Percentiles rank a stretch among this genome's conserved stretches.
phyloP scores from a whole-genome alignment of 1,140 invertebrate species.

The Drosophila miranda region DNA sequence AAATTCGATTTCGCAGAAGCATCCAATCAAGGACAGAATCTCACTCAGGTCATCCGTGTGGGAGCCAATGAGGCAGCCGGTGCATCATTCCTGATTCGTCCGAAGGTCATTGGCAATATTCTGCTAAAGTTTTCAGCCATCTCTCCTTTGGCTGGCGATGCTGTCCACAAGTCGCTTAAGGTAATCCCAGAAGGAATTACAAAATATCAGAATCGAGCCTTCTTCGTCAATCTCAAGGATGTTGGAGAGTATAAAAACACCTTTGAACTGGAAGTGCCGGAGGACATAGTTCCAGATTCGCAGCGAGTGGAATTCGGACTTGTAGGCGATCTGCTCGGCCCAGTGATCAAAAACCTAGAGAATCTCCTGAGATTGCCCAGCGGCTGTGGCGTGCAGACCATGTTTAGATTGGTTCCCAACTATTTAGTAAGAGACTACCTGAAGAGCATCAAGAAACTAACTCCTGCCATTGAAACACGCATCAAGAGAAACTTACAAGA shows the following conservation, averaged over 20 bases:
- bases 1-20: too few relatives aligned
- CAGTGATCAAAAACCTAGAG: conserved; percentile 89
- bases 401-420: conserved; percentile 95
- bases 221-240: conserved; percentile 89
- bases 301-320: conserved; percentile 88
- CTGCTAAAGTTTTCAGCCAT: conserved; percentile 89
- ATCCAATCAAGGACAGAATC: conserved; percentile 75
- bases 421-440: conserved; percentile 92
- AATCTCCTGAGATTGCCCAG: conserved; percentile 91
- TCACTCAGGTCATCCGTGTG: conserved; percentile 86
- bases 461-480: conserved; percentile 86
- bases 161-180: conserved; percentile 87
- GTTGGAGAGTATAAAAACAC: conserved; percentile 84
- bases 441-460: conserved; percentile 71
- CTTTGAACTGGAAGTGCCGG: conserved; percentile 87
- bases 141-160: conserved; percentile 88
- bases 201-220: conserved; percentile 89
- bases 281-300: conserved; percentile 88
- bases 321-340: conserved; percentile 90
- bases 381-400: conserved; percentile 97
- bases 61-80: conserved; percentile 87
- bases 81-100: conserved; percentile 91
- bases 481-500: conserved; percentile 90
- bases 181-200: conserved; percentile 92
- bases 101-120: conserved; percentile 88